A percentile compares a stretch with the other conserved stretches of the same genome.
Evolutionary conservation across 2,888 invertebrate genomes (phyloP).

Genomic region (Ypsolopha scabrella): DNA sequence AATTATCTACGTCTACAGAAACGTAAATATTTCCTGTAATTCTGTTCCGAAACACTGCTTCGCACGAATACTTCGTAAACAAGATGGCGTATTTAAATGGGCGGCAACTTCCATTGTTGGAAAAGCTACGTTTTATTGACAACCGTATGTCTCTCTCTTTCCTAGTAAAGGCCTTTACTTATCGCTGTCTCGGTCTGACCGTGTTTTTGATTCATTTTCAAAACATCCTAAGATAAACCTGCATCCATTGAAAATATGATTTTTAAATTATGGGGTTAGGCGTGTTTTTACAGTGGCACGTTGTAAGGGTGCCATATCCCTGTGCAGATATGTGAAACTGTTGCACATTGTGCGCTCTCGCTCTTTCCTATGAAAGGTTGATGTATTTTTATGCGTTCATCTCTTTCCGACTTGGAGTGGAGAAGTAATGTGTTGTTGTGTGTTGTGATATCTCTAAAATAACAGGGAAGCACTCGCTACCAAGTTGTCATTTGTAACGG

Average conservation of each 20-base stretch:
- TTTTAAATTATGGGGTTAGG: constrained; percentile 13
- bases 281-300: constrained; percentile 13
- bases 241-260: constrained; percentile 14
- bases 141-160: constrained; percentile 30
- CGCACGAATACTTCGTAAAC: constrained; percentile 48
- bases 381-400: constrained; percentile 47
- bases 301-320: constrained; percentile 17
- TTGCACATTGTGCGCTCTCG: constrained; percentile 47
- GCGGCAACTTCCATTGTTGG: constrained; percentile 59
- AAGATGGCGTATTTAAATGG: constrained; percentile 71
- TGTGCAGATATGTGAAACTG: constrained; percentile 48
- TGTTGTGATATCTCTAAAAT: constrained; percentile 72
- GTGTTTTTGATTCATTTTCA: background rate
- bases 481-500: constrained; percentile 71
- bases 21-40: constrained; percentile 63
- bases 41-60: constrained; percentile 59
- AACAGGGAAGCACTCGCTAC: constrained; percentile 70
- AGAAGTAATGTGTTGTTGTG: constrained; percentile 70
- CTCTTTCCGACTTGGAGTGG: constrained; percentile 48
- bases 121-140: constrained; percentile 16
- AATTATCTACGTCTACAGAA: constrained; percentile 33
- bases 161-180: constrained; percentile 28
- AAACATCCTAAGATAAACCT: constrained; percentile 13
- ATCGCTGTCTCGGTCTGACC: constrained; percentile 23
- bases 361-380: constrained; percentile 27